A percentile compares a stretch with the other conserved stretches of the same genome.
Evolutionary conservation across 2,797 vertebrate species (phyloP).

Genomic region (Neosalanx taihuensis): DNA sequence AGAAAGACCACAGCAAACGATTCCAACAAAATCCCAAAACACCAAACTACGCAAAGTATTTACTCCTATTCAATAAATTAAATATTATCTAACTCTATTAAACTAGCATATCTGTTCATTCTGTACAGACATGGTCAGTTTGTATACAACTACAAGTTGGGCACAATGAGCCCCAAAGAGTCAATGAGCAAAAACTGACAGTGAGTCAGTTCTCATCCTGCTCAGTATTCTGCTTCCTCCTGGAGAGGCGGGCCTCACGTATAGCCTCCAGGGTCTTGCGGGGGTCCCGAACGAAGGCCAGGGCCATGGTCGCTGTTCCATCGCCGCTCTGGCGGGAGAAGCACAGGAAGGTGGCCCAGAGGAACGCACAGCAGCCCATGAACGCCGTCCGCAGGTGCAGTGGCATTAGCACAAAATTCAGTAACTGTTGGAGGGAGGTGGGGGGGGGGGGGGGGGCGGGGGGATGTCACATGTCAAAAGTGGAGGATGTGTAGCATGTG

Average conservation of each 20-base stretch:
- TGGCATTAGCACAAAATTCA: constrained; percentile 89
- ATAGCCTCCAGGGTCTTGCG: constrained; percentile 66
- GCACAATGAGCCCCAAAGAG: background rate
- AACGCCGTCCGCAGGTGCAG: constrained; percentile 85
- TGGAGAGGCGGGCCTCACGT: constrained; percentile 55
- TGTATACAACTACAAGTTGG: background rate
- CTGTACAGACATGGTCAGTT: background rate
- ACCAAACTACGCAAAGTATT: background rate
- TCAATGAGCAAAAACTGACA: too few species aligned
- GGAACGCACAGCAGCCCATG: constrained; percentile 86
- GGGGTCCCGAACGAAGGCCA: constrained; percentile 72
- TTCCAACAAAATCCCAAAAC: background rate
- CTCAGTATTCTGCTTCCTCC: constrained; percentile 43
- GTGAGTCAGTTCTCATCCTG: constrained; percentile 42
- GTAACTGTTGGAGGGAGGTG: constrained; percentile 67
- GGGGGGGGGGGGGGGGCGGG: background rate
- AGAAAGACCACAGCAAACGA: background rate
- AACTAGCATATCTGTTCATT: background rate
- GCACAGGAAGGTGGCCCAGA: constrained; percentile 93
- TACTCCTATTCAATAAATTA: background rate
- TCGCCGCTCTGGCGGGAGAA: constrained; percentile 86
- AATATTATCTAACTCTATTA: background rate
- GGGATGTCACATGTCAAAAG: background rate
- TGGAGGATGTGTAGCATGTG: background rate
- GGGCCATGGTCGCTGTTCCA: constrained; percentile 74